Evolutionary conservation across 2,888 invertebrate genomes (phyloP).

Genomic region (Standfussiana lucernea): DNA sequence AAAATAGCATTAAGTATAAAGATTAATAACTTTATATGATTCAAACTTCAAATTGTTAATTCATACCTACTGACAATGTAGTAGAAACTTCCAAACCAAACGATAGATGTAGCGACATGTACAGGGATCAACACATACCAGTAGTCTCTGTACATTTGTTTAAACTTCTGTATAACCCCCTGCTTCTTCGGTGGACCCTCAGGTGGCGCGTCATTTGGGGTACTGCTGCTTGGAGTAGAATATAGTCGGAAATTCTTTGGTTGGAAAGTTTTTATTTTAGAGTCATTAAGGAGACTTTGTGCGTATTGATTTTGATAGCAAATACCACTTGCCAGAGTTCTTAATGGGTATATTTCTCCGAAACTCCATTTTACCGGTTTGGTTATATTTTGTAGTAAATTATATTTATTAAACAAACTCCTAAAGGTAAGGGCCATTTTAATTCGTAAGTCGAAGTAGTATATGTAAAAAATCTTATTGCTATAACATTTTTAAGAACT

Average conservation of each 20-base stretch:
- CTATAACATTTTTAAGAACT: slow-evolving; percentile 67
- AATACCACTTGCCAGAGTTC: slow-evolving; percentile 77
- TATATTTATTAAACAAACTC: slow-evolving; percentile 78
- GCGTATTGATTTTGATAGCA: slow-evolving; percentile 73
- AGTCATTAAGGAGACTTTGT: slow-evolving; percentile 62
- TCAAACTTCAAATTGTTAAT: background rate
- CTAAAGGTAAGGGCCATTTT: slow-evolving; percentile 83
- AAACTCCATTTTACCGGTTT: slow-evolving; percentile 82
- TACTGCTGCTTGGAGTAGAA: slow-evolving; percentile 68
- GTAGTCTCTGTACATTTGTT: slow-evolving; percentile 97
- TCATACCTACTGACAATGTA: slow-evolving; percentile 95
- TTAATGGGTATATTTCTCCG: slow-evolving; percentile 73
- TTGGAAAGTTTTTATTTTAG: slow-evolving; percentile 67
- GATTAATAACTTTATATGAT: background rate
- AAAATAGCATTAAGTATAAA: slow-evolving; percentile 18
- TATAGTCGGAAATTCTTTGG: slow-evolving; percentile 70
- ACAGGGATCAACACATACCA: slow-evolving; percentile 99
- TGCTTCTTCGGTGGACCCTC: slow-evolving; percentile 82
- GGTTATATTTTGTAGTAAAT: slow-evolving; percentile 76
- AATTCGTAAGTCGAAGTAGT: slow-evolving; percentile 43
- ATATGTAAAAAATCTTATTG: slow-evolving; percentile 66
- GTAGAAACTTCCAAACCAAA: slow-evolving; percentile 97
- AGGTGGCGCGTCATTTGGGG: slow-evolving; percentile 48
- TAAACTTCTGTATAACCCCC: slow-evolving; percentile 95
- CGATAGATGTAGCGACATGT: slow-evolving; percentile 95